Evolutionary conservation across 2,113 vertebrate genomes (phyloP).

Genomic region (Siniperca knerii): DNA sequence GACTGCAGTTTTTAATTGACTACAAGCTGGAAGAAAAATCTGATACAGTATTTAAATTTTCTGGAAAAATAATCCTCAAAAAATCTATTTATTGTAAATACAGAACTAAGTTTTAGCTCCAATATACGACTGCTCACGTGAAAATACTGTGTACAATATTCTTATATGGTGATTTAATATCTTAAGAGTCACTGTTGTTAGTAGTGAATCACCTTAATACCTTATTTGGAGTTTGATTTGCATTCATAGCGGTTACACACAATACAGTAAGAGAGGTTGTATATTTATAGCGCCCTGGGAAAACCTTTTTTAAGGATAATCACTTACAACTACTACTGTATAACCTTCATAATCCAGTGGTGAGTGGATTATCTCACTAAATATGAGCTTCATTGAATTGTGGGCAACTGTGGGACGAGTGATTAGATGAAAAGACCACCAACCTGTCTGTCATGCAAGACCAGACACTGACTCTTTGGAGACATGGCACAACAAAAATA

Average conservation of each 20-base stretch:
- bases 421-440: slow-evolving; percentile 59
- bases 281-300: slow-evolving; percentile 71
- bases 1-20: too few species aligned
- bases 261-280: slow-evolving; percentile 32
- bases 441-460: slow-evolving; percentile 18
- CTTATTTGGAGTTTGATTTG: slow-evolving; percentile 10
- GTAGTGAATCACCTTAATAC: not conserved
- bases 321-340: slow-evolving; percentile 79
- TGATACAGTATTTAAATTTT: not conserved
- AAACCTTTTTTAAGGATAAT: slow-evolving; percentile 80
- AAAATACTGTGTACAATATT: not conserved
- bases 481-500: not conserved
- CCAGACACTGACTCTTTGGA: slow-evolving; percentile 9
- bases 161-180: not conserved
- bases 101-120: not conserved
- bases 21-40: too few species aligned
- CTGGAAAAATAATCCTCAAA: not conserved
- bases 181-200: not conserved
- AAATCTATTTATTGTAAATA: not conserved
- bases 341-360: slow-evolving; percentile 80
- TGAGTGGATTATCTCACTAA: slow-evolving; percentile 80
- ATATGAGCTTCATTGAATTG: slow-evolving; percentile 77
- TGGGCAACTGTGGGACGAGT: slow-evolving; percentile 24
- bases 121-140: not conserved
- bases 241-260: slow-evolving; percentile 10